Conservation (phyloP, 2,797 vertebrate species). For the Pseudochirops corinnae region DNA sequence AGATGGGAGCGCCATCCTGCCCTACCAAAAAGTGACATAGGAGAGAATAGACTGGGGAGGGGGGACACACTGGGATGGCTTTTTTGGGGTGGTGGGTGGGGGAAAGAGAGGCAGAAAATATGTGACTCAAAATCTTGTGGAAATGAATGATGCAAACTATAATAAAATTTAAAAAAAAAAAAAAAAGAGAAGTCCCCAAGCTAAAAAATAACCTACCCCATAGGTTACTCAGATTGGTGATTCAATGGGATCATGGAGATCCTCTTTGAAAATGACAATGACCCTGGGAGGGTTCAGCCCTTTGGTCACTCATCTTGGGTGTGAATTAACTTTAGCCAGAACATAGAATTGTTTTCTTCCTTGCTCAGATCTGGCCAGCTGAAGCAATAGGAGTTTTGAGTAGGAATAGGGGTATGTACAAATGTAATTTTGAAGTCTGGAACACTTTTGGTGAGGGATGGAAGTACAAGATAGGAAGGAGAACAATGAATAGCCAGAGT, state of each 20-base stretch:
- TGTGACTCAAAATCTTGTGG: too few species aligned
- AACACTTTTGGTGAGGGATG: not conserved
- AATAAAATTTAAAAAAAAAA: too few species aligned
- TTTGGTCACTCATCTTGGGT: conserved; percentile 24
- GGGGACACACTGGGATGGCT: too few species aligned
- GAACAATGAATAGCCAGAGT: not conserved
- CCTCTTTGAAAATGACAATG: conserved; percentile 3
- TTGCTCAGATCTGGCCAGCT: not conserved
- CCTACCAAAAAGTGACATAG: too few species aligned
- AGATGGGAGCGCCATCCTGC: too few species aligned
- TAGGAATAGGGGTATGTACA: not conserved
- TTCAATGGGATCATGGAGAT: not conserved
- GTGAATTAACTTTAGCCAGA: conserved; percentile 45
- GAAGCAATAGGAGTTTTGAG: conserved; percentile 21
- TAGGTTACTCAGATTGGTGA: not conserved
- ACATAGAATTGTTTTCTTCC: conserved; percentile 35
- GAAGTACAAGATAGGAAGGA: too few species aligned
- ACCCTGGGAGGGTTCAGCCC: not conserved
- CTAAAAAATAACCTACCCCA: not conserved
- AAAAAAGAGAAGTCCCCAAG: too few species aligned
- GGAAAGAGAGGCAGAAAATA: too few species aligned
- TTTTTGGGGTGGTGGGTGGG: too few species aligned
- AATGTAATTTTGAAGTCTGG: conserved; percentile 18
- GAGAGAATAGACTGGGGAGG: too few species aligned
- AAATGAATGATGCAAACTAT: too few species aligned